phyloP scores from a whole-genome alignment of 2,797 vertebrate genomes.

The Hippoglossus hippoglossus region DNA sequence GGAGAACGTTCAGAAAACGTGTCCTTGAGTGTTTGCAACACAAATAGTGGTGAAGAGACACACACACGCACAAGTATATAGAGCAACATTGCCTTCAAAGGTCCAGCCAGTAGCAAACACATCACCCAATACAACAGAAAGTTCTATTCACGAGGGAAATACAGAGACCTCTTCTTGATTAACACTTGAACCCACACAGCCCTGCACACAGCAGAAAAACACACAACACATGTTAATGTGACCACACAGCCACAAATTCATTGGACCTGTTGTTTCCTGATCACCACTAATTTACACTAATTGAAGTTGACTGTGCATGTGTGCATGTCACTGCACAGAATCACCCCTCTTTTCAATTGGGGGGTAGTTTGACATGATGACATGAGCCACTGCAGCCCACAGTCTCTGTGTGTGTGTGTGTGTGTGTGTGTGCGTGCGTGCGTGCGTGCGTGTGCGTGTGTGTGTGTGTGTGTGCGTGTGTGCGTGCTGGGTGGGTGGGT shows the following conservation, averaged over 20 bases:
- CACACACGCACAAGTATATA: conserved; percentile 25
- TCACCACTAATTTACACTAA: conserved; percentile 11
- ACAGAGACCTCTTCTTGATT: conserved; percentile 10
- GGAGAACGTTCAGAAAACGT: background rate
- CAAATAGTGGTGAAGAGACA: conserved; percentile 3
- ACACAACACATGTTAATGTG: conserved; percentile 7
- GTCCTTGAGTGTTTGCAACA: conserved; percentile 5
- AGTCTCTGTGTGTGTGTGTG: conserved; percentile 8
- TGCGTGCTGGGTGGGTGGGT: background rate
- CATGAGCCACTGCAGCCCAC: conserved; percentile 15
- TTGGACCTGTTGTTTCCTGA: conserved; percentile 33
- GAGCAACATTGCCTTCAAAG: conserved; percentile 27
- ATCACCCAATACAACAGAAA: conserved; percentile 24
- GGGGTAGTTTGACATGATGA: conserved; percentile 4
- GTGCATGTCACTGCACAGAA: conserved; percentile 26
- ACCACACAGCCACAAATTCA: conserved; percentile 1
- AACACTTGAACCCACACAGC: conserved; percentile 8
- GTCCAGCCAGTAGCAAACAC: conserved; percentile 30
- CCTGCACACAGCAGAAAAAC: background rate
- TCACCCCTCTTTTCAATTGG: conserved; percentile 10
- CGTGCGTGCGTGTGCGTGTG: too few species aligned
- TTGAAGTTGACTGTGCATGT: conserved; percentile 17
- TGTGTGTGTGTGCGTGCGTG: background rate
- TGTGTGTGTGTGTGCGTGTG: too few species aligned
- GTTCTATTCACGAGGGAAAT: conserved; percentile 34